A percentile compares a stretch with the other conserved stretches of the same genome.
phyloP scores from a whole-genome alignment of 1,140 invertebrate genomes.

The Metaphire vulgaris region DNA sequence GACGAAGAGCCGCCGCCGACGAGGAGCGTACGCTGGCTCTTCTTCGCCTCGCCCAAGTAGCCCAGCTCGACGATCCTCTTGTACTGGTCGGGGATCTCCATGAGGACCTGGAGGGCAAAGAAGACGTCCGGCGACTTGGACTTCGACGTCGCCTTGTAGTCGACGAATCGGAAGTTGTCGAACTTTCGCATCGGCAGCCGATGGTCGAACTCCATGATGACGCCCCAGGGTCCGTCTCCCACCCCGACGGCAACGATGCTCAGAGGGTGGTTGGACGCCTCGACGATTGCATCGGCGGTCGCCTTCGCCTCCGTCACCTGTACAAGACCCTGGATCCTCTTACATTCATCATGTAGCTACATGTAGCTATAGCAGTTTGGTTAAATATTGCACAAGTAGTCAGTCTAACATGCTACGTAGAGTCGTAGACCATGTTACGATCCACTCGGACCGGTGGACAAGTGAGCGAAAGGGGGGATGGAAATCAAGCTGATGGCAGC shows the following conservation, averaged over 20 bases:
- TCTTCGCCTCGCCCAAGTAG: conserved; percentile 31
- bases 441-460: background rate
- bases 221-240: conserved; percentile 58
- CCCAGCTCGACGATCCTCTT: conserved; percentile 53
- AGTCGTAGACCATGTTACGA: too few species aligned
- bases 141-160: conserved; percentile 52
- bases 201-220: conserved; percentile 57
- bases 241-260: conserved; percentile 59
- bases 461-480: too few species aligned
- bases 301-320: conserved; percentile 53
- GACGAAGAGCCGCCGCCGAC: background rate
- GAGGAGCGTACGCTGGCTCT: background rate
- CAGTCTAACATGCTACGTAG: too few species aligned
- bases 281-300: conserved; percentile 55
- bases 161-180: conserved; percentile 59
- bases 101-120: conserved; percentile 55
- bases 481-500: too few species aligned
- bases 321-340: too few species aligned
- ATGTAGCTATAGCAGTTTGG: too few species aligned
- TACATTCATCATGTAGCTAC: too few species aligned
- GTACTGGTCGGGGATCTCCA: conserved; percentile 58
- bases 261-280: conserved; percentile 55
- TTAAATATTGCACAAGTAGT: too few species aligned
- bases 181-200: conserved; percentile 54
- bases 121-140: conserved; percentile 52